These are phyloP conservation scores for Drosophila testacea DNA, from an alignment of 2,888 invertebrate species.

Conservation along the genomic window DNA sequence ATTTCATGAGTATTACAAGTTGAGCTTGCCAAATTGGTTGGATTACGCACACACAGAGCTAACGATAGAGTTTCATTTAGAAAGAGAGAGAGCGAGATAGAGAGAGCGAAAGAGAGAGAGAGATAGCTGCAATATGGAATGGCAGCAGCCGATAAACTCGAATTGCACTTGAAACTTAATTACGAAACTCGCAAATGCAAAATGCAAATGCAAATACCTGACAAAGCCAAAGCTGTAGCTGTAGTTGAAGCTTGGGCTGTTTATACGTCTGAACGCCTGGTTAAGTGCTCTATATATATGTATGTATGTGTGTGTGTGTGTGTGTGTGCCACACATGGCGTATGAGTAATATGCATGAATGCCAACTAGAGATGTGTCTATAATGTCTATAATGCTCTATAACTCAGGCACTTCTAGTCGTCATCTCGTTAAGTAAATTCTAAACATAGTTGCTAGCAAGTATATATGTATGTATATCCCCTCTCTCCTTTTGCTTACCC, in stretches of 20 bases:
- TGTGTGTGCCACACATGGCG: slow-evolving; percentile 51
- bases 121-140: slow-evolving; percentile 27
- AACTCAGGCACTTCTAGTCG: slow-evolving; percentile 43
- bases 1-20: slow-evolving; percentile 48
- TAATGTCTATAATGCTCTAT: slow-evolving; percentile 55
- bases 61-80: slow-evolving; percentile 8
- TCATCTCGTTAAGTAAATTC: slow-evolving; percentile 60
- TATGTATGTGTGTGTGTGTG: slow-evolving; percentile 2
- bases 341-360: slow-evolving; percentile 71
- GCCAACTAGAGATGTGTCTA: slow-evolving; percentile 60
- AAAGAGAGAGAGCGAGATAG: not conserved
- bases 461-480: not conserved
- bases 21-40: slow-evolving; percentile 57
- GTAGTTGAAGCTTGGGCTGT: slow-evolving; percentile 36
- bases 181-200: slow-evolving; percentile 71
- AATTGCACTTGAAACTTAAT: slow-evolving; percentile 76
- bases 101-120: not conserved
- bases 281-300: slow-evolving; percentile 42
- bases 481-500: not conserved
- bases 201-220: slow-evolving; percentile 65
- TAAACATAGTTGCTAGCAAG: slow-evolving; percentile 52
- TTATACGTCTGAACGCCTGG: slow-evolving; percentile 60
- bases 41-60: slow-evolving; percentile 23
- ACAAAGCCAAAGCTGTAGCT: slow-evolving; percentile 49
- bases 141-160: slow-evolving; percentile 67